Base-by-base conservation (phyloP, 2,888 invertebrate genomes). In the Tuberolachnus salignus region DNA sequence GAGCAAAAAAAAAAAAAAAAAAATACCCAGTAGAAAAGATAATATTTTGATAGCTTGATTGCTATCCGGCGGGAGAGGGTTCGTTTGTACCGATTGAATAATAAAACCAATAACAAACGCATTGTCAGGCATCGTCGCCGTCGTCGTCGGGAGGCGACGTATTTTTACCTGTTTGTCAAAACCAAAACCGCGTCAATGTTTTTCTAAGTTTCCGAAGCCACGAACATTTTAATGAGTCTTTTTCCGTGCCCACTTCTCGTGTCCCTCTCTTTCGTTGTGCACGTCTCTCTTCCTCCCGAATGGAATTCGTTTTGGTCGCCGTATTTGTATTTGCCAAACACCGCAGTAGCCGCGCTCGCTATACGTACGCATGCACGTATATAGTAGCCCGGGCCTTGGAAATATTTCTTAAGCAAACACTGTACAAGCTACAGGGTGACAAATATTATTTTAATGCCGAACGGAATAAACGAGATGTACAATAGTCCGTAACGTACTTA, bases 31-130 rank as follows among this genome's bases (percentile, higher is more conserved):
- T 78, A 78, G 78, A 69, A 78, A 78, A 78, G 59, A 78, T 69
- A 78, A 78, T 78, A 78, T 78, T 78, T 59, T 78, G 78, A 78
- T 78, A 78, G 69, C 69, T 78, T 78, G 78, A 78, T 78, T 78
- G 78, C 78, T 75, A 55, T 74, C 72, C 72, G 34, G 63, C 63
- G 63, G 19, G 72, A 66, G 81, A 67, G 67, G 67, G 75, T 67
- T 75, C 66, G 34, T 67, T 59, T 66, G 46, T 53, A 74, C 63
- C 63, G 80, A 75, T 46, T 63, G 72, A 67, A 80, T 34, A 34
- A 34, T 34, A 34, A 72, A 66, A 73, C 64, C 64, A 71, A 80
- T 51, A 80, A 66, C 57, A 81, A 75, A 75, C 66, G 80, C 57
- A 73, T 78, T 75, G 75, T 75, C 49, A 59, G 57, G 14, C 34